Conservation (phyloP, 2,797 vertebrate species). For the Acanthurus tractus region DNA sequence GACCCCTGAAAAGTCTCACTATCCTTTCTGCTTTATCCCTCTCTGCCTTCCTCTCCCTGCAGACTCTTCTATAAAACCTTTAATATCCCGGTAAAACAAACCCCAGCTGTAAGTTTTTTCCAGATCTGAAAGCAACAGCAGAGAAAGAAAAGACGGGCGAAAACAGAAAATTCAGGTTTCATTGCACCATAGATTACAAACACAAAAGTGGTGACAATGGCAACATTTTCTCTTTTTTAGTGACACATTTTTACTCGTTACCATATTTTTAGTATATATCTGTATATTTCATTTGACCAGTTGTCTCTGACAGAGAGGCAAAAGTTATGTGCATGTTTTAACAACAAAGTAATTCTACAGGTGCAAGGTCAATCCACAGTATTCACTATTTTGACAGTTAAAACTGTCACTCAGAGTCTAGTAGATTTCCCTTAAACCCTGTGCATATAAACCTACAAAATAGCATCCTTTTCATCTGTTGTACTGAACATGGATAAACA, state of each 20-base stretch:
- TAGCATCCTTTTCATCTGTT: neutral
- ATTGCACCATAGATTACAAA: conserved; percentile 4
- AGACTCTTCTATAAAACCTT: conserved; percentile 20
- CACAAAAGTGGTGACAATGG: neutral
- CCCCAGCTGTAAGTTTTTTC: neutral
- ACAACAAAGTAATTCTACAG: neutral
- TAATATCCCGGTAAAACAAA: conserved; percentile 38
- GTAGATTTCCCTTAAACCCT: neutral
- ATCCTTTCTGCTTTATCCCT: conserved; percentile 20
- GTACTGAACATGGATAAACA: too few species aligned
- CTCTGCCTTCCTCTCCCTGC: neutral
- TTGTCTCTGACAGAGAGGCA: neutral
- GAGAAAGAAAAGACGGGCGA: neutral
- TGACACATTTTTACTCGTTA: conserved; percentile 6
- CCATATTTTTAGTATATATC: too few species aligned
- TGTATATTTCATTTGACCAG: neutral
- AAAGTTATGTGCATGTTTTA: neutral
- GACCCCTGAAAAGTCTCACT: conserved; percentile 15
- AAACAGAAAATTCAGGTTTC: conserved; percentile 15
- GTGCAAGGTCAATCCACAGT: neutral
- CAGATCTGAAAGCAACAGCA: conserved; percentile 21
- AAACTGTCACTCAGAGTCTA: neutral
- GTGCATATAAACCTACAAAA: neutral
- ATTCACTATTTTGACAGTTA: neutral
- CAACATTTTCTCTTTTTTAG: neutral